These are phyloP conservation scores for Chironomus tepperi DNA, from an alignment of 1,140 invertebrate species.

Conservation along the genomic window DNA sequence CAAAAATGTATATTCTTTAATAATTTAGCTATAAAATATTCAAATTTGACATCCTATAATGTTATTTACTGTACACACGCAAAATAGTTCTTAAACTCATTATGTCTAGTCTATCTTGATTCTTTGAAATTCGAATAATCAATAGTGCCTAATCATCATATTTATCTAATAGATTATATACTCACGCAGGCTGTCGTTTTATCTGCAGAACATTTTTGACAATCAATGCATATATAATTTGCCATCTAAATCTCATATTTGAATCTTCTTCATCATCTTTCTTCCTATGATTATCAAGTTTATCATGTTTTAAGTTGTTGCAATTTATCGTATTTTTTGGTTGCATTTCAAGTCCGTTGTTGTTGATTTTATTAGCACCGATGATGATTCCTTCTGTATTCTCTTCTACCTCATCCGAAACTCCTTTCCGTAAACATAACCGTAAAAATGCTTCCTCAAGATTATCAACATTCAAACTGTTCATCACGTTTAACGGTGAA, in stretches of 20 bases:
- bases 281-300: not conserved
- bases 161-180: slow-evolving; percentile 1
- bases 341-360: not conserved
- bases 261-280: not conserved
- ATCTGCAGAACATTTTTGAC: slow-evolving; percentile 57
- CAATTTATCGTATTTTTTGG: not conserved
- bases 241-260: slow-evolving; percentile 35
- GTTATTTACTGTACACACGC: too few relatives aligned
- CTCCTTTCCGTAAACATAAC: slow-evolving; percentile 48
- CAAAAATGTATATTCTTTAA: too few relatives aligned
- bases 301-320: not conserved
- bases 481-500: slow-evolving; percentile 52
- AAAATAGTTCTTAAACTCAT: too few relatives aligned
- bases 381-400: slow-evolving; percentile 20
- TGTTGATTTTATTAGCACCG: not conserved
- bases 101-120: not conserved
- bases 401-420: not conserved
- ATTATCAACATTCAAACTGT: slow-evolving; percentile 47
- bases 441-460: slow-evolving; percentile 61
- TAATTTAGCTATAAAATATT: too few relatives aligned
- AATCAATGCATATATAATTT: slow-evolving; percentile 37
- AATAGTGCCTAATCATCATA: too few relatives aligned
- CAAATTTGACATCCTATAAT: too few relatives aligned
- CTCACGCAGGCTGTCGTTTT: slow-evolving; percentile 55
- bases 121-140: not conserved